Evolutionary conservation across 2,113 vertebrate species (phyloP).

Genomic region (Heliornis fulica): DNA sequence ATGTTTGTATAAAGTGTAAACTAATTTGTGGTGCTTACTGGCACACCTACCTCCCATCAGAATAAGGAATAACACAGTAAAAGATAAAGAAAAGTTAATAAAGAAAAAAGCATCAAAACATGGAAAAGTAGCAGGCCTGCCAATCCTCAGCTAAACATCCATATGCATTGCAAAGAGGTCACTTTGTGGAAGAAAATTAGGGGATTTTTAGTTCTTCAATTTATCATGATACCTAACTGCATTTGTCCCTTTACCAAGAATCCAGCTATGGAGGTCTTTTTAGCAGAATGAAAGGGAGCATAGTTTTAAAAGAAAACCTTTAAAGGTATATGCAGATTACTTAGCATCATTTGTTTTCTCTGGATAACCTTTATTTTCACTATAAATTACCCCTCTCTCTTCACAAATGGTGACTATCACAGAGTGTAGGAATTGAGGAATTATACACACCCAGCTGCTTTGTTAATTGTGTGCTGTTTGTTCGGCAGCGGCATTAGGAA

Average conservation of each 20-base stretch:
- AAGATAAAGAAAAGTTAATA: background rate
- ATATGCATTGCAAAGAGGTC: background rate
- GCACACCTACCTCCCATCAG: background rate
- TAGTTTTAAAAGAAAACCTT: background rate
- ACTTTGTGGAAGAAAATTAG: background rate
- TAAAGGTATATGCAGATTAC: background rate
- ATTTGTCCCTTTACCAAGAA: background rate
- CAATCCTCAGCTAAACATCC: background rate
- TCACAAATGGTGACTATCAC: slow-evolving; percentile 30
- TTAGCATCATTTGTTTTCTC: background rate
- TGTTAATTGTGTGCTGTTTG: slow-evolving; percentile 65
- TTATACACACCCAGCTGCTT: slow-evolving; percentile 40
- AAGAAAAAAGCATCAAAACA: background rate
- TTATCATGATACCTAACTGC: background rate
- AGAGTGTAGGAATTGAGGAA: background rate
- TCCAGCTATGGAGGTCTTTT: background rate
- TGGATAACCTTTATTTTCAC: slow-evolving; percentile 33
- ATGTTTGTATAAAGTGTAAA: background rate
- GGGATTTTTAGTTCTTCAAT: background rate
- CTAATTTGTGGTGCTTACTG: background rate
- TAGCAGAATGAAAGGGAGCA: background rate
- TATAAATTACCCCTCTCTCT: slow-evolving; percentile 30
- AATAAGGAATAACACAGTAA: background rate
- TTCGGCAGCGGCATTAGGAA: slow-evolving; percentile 55
- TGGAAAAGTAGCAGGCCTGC: background rate